Conservation (phyloP, 2,113 vertebrate genomes). For the Phalacrocorax aristotelis region DNA sequence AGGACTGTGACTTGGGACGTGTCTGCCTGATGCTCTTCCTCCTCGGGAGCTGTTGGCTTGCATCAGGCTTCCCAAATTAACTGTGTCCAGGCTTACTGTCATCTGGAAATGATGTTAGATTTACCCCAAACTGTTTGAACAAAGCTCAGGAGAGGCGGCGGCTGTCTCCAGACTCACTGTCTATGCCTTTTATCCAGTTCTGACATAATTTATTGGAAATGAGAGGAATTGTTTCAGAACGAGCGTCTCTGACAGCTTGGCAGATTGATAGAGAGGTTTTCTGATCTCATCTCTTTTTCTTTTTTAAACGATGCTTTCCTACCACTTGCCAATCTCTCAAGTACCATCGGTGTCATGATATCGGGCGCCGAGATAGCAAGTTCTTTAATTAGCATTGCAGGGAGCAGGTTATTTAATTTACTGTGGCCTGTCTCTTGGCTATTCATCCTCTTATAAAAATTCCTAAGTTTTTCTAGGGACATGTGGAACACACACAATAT, state of each 20-base stretch:
- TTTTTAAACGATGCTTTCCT: not conserved
- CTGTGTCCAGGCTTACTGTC: not conserved
- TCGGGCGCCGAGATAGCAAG: not conserved
- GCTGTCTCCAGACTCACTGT: constrained; percentile 45
- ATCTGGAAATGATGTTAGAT: not conserved
- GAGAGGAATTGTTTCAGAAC: constrained; percentile 52
- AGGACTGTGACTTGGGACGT: not conserved
- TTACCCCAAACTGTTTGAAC: not conserved
- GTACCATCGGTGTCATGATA: not conserved
- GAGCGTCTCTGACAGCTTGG: constrained; percentile 51
- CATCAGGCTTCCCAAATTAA: not conserved
- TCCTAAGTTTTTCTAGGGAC: not conserved
- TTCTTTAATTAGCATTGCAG: not conserved
- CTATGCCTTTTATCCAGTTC: constrained; percentile 27
- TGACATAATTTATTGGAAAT: constrained; percentile 44
- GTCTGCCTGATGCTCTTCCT: not conserved
- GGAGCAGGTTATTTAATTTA: not conserved
- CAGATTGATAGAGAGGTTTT: constrained; percentile 64
- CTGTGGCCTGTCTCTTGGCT: not conserved
- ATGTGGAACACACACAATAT: accelerated
- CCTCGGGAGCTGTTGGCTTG: not conserved
- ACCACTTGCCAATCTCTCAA: not conserved
- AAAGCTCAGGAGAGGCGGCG: not conserved
- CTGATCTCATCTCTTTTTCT: constrained; percentile 2
- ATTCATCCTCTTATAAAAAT: not conserved